Percentiles rank a stretch among this genome's conserved stretches.
These are phyloP conservation scores for Nannospalax galili DNA, from an alignment of 2,113 vertebrate species.

Conservation along the genomic window DNA sequence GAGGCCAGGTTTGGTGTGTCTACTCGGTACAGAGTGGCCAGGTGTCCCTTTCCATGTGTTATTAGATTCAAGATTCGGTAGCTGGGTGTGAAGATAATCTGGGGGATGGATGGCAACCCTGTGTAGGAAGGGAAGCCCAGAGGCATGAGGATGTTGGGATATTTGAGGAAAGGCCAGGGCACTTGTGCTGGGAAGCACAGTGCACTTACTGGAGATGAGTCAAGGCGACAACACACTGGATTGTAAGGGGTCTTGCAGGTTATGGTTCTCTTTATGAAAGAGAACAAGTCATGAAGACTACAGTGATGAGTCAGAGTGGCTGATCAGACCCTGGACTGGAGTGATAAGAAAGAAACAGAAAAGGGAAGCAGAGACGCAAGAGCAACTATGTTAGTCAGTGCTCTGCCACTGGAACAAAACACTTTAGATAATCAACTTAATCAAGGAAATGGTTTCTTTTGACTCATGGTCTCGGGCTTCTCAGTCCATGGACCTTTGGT, in stretches of 20 bases:
- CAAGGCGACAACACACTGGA: not conserved
- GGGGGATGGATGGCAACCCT: too few relatives aligned
- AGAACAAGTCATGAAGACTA: not conserved
- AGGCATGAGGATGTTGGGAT: not conserved
- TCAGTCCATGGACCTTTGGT: not conserved
- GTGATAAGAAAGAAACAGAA: not conserved
- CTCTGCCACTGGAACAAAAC: not conserved
- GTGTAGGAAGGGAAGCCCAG: not conserved
- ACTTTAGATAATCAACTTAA: not conserved
- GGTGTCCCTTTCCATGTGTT: not conserved
- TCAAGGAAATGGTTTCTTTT: not conserved
- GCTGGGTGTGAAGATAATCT: not conserved
- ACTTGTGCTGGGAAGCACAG: too few relatives aligned
- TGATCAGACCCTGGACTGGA: not conserved
- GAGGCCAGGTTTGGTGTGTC: fast-evolving
- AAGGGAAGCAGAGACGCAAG: not conserved
- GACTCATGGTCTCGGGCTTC: not conserved
- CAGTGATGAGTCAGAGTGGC: not conserved
- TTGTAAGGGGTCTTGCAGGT: fast-evolving
- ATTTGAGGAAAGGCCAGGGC: not conserved
- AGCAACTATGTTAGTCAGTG: not conserved
- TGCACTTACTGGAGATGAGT: not conserved
- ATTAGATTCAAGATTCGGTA: fast-evolving
- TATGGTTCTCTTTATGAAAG: not conserved
- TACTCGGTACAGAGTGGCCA: fast-evolving